Percentiles rank a stretch among this genome's conserved stretches.
Evolutionary conservation across 2,888 invertebrate genomes (phyloP).

Genomic region (Heliothis peltigera): DNA sequence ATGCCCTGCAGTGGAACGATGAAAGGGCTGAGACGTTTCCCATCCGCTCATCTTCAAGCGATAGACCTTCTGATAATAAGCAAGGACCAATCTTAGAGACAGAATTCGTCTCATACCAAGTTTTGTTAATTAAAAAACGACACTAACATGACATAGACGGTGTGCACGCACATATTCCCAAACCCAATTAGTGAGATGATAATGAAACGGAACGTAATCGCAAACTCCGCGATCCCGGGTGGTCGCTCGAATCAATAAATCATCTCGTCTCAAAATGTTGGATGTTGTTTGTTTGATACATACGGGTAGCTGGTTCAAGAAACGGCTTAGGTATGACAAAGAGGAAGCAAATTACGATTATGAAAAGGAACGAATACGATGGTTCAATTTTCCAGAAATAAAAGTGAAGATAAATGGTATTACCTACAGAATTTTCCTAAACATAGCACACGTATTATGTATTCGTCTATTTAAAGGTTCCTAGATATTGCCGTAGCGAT

Average conservation of each 20-base stretch:
- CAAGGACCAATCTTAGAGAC: too few relatives aligned
- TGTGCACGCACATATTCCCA: conserved; percentile 56
- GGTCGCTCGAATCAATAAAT: conserved; percentile 85
- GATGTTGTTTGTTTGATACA: conserved; percentile 63
- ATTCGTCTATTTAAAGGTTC: too few relatives aligned
- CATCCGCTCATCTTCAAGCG: too few relatives aligned
- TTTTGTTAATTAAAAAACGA: background rate
- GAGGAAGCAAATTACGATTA: background rate
- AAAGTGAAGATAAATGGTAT: too few relatives aligned
- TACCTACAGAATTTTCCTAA: too few relatives aligned
- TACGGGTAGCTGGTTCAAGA: conserved; percentile 24
- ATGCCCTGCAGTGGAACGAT: too few relatives aligned
- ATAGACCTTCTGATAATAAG: too few relatives aligned
- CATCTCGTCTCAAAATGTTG: conserved; percentile 82
- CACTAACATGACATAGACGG: background rate
- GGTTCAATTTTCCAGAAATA: too few relatives aligned
- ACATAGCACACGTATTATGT: too few relatives aligned
- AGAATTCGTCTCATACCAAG: too few relatives aligned
- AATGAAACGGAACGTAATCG: conserved; percentile 81
- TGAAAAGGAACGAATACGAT: background rate
- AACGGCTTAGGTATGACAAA: conserved; percentile 1
- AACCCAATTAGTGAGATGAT: conserved; percentile 80
- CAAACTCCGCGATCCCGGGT: conserved; percentile 72
- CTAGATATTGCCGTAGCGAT: too few relatives aligned
- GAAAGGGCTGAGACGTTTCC: too few relatives aligned